Base-by-base conservation (phyloP, 2,888 invertebrate species). In the Lamellibrachia satsuma region DNA sequence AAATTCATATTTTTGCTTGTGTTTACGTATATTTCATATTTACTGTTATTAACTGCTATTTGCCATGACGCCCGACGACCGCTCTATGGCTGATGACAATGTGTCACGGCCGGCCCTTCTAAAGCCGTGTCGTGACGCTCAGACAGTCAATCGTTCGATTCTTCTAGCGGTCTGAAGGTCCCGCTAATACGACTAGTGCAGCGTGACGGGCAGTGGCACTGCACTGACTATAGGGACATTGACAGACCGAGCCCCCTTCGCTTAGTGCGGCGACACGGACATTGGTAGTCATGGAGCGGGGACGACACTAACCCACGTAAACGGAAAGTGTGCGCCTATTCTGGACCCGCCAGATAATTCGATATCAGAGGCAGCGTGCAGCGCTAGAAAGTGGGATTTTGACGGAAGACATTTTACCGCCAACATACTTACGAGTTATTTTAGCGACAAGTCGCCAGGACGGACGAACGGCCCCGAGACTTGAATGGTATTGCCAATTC, bases 371-470 rank as follows among this genome's bases (percentile, higher is more conserved):
- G 15, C 91, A 91, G 3, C 91, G 52, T 8, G 91, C 52, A 22
- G 39, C 52, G 15, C 27, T 91, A 22, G 91, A 91, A 52, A 27
- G 27, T 9, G 91, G 52, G 39, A 39, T 39, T 39, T 39, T 39
- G 39, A 91, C 55, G 39, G 91, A 52, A 52, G 91, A 55, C 52
- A 52, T 91, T 15, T 52, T 91, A 22, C 52, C 91, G 22, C 91
- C 52, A 15, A 57, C 91, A 7, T 0, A 55, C 3, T 52, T 91
- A 91, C 22, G 39, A 3, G 1, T 7, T 4, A 91, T 91, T 22
- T 9, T 91, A 11, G 15, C 2, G 39, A 52, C 9, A 11, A 52
- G 91, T 22, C 39, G 57, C 9, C 27, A 7, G 4, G n/a, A 15
- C 22, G 91, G 52, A 9, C 52, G 51, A 9, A 27, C 2, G 3